phyloP scores from a whole-genome alignment of 2,113 vertebrate genomes.

The Columbina picui region DNA sequence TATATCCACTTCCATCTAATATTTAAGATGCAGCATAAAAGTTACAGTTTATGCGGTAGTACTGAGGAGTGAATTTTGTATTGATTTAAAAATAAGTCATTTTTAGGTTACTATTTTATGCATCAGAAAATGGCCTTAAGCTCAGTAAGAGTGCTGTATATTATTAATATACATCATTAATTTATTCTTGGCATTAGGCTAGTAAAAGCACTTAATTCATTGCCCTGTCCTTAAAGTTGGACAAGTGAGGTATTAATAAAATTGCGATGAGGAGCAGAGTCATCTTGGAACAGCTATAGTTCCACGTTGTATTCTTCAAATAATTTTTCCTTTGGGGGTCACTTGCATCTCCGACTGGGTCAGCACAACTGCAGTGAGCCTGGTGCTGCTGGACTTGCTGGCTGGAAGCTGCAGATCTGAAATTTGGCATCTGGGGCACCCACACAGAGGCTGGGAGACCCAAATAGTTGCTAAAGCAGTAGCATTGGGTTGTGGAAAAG shows the following conservation, averaged over 20 bases:
- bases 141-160: not conserved
- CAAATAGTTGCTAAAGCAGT: not conserved
- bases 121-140: slow-evolving; percentile 40
- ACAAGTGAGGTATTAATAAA: not conserved
- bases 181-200: slow-evolving; percentile 41
- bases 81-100: slow-evolving; percentile 21
- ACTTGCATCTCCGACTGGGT: not conserved
- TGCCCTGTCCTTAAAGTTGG: not conserved
- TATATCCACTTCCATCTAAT: not conserved
- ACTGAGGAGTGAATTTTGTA: not conserved
- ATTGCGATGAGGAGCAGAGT: not conserved
- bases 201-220: slow-evolving; percentile 39
- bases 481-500: not conserved
- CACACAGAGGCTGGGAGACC: not conserved
- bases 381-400: not conserved
- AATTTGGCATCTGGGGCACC: not conserved
- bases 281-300: not conserved
- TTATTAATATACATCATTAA: not conserved
- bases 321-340: not conserved
- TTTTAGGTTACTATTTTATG: slow-evolving; percentile 45
- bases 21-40: slow-evolving; percentile 22
- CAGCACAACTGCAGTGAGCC: not conserved
- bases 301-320: not conserved
- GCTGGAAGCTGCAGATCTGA: not conserved
- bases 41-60: not conserved